Percentiles rank a stretch among this genome's conserved stretches.
These are phyloP conservation scores for Microplitis demolitor DNA, from an alignment of 1,140 invertebrate species.

Conservation along the genomic window DNA sequence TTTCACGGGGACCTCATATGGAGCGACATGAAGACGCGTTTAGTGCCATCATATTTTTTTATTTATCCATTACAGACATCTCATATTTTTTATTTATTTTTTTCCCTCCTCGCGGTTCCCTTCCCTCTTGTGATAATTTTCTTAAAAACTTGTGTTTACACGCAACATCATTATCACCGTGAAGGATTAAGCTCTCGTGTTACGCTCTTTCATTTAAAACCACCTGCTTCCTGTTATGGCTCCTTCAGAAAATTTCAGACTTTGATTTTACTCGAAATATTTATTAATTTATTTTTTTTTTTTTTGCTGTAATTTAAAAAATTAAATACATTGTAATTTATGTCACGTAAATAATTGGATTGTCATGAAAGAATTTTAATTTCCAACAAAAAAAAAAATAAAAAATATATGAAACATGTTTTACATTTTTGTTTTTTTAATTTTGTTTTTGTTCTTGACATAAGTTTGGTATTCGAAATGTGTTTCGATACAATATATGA, in stretches of 20 bases:
- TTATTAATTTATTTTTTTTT: neutral
- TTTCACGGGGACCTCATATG: constrained; percentile 2
- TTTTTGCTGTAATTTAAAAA: neutral
- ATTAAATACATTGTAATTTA: too few relatives aligned
- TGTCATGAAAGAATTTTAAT: too few relatives aligned
- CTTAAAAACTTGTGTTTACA: constrained; percentile 2
- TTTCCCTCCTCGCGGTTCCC: neutral
- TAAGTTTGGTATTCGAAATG: too few relatives aligned
- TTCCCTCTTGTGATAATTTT: neutral
- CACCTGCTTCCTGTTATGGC: constrained; percentile 1
- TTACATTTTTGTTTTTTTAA: too few relatives aligned
- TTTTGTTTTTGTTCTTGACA: too few relatives aligned
- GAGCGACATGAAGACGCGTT: neutral
- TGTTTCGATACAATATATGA: too few relatives aligned
- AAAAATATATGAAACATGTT: too few relatives aligned
- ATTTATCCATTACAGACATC: neutral
- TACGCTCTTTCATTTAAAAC: neutral
- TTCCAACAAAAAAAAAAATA: too few relatives aligned
- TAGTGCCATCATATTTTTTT: neutral
- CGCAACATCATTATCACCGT: constrained; percentile 6
- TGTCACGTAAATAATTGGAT: too few relatives aligned
- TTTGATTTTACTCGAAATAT: neutral
- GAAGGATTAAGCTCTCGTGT: neutral
- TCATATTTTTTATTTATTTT: neutral
- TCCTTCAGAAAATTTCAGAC: neutral